These are phyloP conservation scores for Sarcophaga subvicina DNA, from an alignment of 2,888 invertebrate species.

Conservation along the genomic window DNA sequence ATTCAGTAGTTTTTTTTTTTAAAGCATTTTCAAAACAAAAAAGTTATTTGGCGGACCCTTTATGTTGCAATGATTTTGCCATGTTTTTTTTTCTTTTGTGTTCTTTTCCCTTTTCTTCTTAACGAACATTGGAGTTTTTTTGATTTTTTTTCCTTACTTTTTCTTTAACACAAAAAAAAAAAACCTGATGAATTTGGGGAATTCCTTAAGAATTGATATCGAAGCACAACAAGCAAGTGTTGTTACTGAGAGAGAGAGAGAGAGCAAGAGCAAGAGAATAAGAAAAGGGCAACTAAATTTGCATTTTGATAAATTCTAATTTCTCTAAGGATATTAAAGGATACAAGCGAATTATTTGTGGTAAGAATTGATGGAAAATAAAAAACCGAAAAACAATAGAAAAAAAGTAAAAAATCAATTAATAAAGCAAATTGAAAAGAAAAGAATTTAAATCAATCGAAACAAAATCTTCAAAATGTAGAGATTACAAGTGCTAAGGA, in stretches of 20 bases:
- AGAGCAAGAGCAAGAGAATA: not conserved
- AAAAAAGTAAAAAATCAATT: slow-evolving; percentile 9
- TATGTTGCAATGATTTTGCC: no score
- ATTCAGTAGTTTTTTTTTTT: no score
- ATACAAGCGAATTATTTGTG: not conserved
- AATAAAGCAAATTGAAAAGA: not conserved
- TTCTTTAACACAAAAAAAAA: not conserved
- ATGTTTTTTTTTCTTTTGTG: no score
- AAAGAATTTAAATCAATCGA: no score
- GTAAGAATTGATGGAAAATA: not conserved
- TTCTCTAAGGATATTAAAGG: slow-evolving; percentile 55
- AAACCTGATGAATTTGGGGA: slow-evolving; percentile 68
- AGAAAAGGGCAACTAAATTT: slow-evolving; percentile 49
- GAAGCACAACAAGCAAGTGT: not conserved
- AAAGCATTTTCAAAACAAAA: no score
- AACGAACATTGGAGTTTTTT: not conserved
- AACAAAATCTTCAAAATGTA: no score
- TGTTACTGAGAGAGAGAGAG: not conserved
- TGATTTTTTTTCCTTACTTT: not conserved
- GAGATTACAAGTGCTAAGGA: no score
- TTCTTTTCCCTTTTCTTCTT: not conserved
- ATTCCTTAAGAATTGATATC: slow-evolving; percentile 52
- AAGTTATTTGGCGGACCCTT: no score
- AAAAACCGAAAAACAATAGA: not conserved
- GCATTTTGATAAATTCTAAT: slow-evolving; percentile 65